A percentile compares a stretch with the other conserved stretches of the same genome.
phyloP scores from a whole-genome alignment of 2,797 vertebrate genomes.

The Hylomyscus alleni region DNA sequence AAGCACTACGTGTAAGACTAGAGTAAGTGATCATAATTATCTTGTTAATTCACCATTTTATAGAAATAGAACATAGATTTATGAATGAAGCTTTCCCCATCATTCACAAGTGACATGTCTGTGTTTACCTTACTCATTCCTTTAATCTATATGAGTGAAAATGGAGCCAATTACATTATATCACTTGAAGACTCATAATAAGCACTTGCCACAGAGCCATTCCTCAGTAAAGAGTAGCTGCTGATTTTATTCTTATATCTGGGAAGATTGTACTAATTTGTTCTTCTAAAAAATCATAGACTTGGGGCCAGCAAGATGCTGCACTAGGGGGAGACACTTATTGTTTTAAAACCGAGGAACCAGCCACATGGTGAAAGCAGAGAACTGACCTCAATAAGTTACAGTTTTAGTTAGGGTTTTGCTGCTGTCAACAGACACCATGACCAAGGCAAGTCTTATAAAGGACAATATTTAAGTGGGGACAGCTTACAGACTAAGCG shows the following conservation, averaged over 20 bases:
- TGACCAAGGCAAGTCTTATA: too few species aligned
- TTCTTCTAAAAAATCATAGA: not conserved
- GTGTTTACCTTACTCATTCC: not conserved
- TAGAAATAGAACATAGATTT: not conserved
- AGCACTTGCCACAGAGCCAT: not conserved
- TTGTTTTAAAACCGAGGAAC: not conserved
- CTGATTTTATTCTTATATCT: conserved; percentile 29
- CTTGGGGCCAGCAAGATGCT: not conserved
- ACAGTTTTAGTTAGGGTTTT: too few species aligned
- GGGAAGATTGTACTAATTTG: not conserved
- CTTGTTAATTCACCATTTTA: not conserved
- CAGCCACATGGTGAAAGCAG: too few species aligned
- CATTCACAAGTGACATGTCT: not conserved
- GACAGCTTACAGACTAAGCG: too few species aligned
- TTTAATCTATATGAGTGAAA: not conserved
- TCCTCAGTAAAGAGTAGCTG: not conserved
- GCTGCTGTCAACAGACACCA: too few species aligned
- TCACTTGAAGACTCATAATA: conserved; percentile 18
- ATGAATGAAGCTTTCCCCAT: not conserved
- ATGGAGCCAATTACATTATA: not conserved
- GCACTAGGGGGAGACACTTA: not conserved
- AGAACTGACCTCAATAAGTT: not conserved
- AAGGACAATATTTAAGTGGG: too few species aligned
- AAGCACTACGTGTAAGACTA: not conserved
- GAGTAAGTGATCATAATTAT: not conserved